These are phyloP conservation scores for Mastomys natalensis DNA, from an alignment of 2,113 vertebrate genomes.

Conservation along the genomic window DNA sequence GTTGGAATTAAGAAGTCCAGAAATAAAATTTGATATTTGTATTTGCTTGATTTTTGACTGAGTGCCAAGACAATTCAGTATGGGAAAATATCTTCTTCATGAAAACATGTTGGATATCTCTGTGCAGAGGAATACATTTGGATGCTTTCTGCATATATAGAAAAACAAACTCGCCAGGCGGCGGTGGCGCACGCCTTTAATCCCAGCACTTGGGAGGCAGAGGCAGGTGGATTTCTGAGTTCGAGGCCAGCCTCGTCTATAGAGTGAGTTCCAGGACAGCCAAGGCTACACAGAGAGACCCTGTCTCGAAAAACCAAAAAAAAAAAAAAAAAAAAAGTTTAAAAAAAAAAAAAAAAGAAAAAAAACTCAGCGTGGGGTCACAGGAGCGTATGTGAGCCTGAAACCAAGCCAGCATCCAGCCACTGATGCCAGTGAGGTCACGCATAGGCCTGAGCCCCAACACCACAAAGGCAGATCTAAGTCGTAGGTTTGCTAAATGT, in stretches of 20 bases:
- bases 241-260: too few species aligned
- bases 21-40: slow-evolving; percentile 4
- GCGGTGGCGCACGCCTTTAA: too few species aligned
- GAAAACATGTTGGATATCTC: background rate
- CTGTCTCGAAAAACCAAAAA: too few species aligned
- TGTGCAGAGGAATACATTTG: slow-evolving; percentile 12
- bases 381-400: background rate
- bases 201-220: too few species aligned
- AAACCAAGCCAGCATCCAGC: background rate
- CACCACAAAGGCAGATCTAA: background rate
- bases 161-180: slow-evolving; percentile 41
- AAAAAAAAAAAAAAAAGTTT: too few species aligned
- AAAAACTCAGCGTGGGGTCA: background rate
- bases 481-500: background rate
- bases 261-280: too few species aligned
- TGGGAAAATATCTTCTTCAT: slow-evolving; percentile 32
- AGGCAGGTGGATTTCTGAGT: too few species aligned
- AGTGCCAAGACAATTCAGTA: background rate
- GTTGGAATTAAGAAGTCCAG: slow-evolving; percentile 18
- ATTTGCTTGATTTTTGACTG: slow-evolving; percentile 8
- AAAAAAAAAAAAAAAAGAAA: too few species aligned
- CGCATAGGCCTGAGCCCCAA: background rate
- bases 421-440: too few species aligned
- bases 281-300: too few species aligned
- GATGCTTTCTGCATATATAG: background rate